A percentile compares a stretch with the other conserved stretches of the same genome.
These are phyloP conservation scores for Synergus gifuensis DNA, from an alignment of 2,888 invertebrate genomes.

Conservation along the genomic window DNA sequence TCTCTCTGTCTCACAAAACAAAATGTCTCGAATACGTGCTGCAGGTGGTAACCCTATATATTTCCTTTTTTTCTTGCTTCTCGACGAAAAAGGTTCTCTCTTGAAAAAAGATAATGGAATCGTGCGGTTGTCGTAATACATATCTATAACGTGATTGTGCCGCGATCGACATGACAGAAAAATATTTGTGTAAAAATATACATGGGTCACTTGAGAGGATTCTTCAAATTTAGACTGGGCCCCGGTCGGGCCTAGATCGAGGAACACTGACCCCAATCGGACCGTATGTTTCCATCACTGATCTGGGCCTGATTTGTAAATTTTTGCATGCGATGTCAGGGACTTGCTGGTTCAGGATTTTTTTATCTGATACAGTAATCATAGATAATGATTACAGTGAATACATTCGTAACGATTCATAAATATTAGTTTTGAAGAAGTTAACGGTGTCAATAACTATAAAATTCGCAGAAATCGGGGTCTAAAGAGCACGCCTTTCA, in stretches of 20 bases:
- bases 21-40: conserved; percentile 54
- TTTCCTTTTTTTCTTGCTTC: conserved; percentile 44
- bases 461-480: conserved; percentile 23
- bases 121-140: conserved; percentile 52
- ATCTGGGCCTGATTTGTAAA: too few species aligned
- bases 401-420: background rate
- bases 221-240: too few species aligned
- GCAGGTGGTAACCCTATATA: conserved; percentile 52
- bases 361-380: too few species aligned
- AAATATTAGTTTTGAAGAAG: background rate
- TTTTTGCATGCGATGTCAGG: too few species aligned
- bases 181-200: background rate
- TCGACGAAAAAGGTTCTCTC: conserved; percentile 48
- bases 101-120: conserved; percentile 61
- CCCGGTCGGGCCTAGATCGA: too few species aligned
- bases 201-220: background rate
- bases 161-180: background rate
- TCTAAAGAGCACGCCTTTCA: conserved; percentile 32
- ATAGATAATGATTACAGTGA: too few species aligned
- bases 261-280: too few species aligned
- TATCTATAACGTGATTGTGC: background rate
- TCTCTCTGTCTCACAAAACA: conserved; percentile 49
- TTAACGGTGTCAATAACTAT: conserved; percentile 23
- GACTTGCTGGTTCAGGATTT: too few species aligned
- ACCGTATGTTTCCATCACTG: too few species aligned